Evolutionary conservation across 2,888 invertebrate species (phyloP).

Genomic region (Leptinotarsa haldemani): DNA sequence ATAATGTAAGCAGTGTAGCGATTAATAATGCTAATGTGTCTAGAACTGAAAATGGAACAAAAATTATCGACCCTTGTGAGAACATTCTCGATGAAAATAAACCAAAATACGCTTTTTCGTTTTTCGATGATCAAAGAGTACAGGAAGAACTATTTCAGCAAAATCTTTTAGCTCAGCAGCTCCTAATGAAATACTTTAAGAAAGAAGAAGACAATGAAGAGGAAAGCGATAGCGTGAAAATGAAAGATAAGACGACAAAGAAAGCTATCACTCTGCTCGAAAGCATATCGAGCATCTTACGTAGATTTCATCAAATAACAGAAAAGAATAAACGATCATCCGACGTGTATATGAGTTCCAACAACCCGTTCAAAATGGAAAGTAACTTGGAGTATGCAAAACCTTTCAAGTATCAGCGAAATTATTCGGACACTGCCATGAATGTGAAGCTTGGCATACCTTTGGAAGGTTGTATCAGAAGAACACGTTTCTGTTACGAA

Average conservation of each 20-base stretch:
- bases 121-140: conserved; percentile 28
- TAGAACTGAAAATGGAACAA: not conserved
- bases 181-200: conserved; percentile 38
- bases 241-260: not conserved
- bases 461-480: not conserved
- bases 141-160: conserved; percentile 37
- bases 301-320: not conserved
- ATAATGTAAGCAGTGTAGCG: not conserved
- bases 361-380: not conserved
- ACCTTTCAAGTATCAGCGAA: conserved; percentile 36
- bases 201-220: not conserved
- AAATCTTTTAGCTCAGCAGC: conserved; percentile 32
- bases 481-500: conserved; percentile 20
- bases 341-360: conserved; percentile 21
- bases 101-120: conserved; percentile 28
- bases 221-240: not conserved
- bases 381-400: conserved; percentile 24
- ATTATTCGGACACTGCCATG: conserved; percentile 28
- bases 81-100: not conserved
- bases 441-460: conserved; percentile 20
- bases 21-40: not conserved
- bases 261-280: conserved; percentile 4
- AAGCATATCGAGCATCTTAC: conserved; percentile 11
- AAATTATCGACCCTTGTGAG: not conserved
- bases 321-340: conserved; percentile 32